Evolutionary conservation across 2,888 invertebrate genomes (phyloP), one percentile per base, ranked within the genome.

Genomic region (Piscicola geometra): DNA sequence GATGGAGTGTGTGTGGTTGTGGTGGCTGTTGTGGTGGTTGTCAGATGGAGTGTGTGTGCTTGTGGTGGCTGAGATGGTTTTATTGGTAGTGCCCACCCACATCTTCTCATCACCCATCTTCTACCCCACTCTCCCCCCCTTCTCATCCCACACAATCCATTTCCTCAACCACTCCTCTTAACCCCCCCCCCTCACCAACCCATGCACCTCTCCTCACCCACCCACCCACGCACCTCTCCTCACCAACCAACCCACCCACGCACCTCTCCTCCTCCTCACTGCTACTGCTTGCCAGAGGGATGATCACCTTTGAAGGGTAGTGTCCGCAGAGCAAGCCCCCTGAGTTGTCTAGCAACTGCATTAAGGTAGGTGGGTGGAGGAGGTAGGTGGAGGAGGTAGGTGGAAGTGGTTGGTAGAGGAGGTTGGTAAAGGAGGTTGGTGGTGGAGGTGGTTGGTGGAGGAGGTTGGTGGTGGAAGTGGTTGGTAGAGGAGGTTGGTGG

Each of bases 281-380:
- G n/a, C 5, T n/a, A 56, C 60, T 64, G 3, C 30, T 81, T 79
- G 83, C 84, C 74, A 84, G 84, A 41, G 82, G 87, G 79, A 91
- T 88, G 71, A 90, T 88, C 78, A 92, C 86, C 79, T 89, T 89
- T 81, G 89, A 89, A 47, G 92, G 92, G 86, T 92, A 92, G 78
- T 90, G 89, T 71, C 89, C 87, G 84, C 91, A 89, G 66, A 91
- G 86, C 80, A 90, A 89, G 15, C 91, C 91, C 81, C 87, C 87
- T 36, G 85, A 85, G 84, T 92, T 92, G 79, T 88, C 88, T 77
- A 92, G 83, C n/a, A 86, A 81, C 87, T 88, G 79, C 67, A 82
- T 50, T 75, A 32, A 50, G 67, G 75, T 33, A n/a, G 41, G 41
- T n/a, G n/a, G n/a, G n/a, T n/a, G n/a, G n/a, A n/a, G n/a, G n/a